Evolutionary conservation across 2,888 invertebrate species (phyloP).

Genomic region (Tetropium fuscum): DNA sequence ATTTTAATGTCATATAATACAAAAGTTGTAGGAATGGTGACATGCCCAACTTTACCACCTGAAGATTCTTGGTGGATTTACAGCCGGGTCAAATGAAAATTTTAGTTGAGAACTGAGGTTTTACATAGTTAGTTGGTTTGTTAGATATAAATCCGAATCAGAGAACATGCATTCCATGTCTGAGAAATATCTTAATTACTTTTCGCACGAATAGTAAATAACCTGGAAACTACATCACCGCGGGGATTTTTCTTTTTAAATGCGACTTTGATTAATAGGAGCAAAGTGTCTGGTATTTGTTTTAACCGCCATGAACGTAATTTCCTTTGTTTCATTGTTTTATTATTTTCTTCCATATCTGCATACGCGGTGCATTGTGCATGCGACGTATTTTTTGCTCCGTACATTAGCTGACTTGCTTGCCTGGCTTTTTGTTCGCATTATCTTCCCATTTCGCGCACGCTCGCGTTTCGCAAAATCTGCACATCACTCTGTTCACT

Average conservation of each 20-base stretch:
- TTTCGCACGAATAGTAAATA: slow-evolving; percentile 33
- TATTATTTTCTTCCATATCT: slow-evolving; percentile 30
- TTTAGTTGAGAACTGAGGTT: too few relatives aligned
- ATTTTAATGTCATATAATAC: too few relatives aligned
- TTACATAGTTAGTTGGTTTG: too few relatives aligned
- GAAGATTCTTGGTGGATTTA: too few relatives aligned
- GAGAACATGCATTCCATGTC: too few relatives aligned
- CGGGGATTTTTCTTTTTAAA: slow-evolving; percentile 22
- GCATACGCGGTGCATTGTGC: slow-evolving; percentile 37
- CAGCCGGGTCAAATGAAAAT: too few relatives aligned
- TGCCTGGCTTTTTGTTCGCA: slow-evolving; percentile 11
- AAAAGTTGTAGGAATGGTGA: too few relatives aligned
- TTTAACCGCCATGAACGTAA: slow-evolving; percentile 34
- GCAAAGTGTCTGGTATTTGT: slow-evolving; percentile 44
- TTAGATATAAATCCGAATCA: too few relatives aligned
- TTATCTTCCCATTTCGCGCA: slow-evolving; percentile 19
- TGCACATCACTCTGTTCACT: slow-evolving; percentile 3
- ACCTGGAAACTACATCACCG: slow-evolving; percentile 30
- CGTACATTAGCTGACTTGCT: slow-evolving; percentile 22
- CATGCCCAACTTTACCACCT: too few relatives aligned
- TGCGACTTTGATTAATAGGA: slow-evolving; percentile 45
- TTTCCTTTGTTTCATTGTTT: slow-evolving; percentile 30
- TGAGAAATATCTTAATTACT: slow-evolving; percentile 29
- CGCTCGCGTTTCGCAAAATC: slow-evolving; percentile 8
- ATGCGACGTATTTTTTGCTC: slow-evolving; percentile 37